Base-by-base conservation (phyloP, 2,888 invertebrate species). In the Amiota communis region DNA sequence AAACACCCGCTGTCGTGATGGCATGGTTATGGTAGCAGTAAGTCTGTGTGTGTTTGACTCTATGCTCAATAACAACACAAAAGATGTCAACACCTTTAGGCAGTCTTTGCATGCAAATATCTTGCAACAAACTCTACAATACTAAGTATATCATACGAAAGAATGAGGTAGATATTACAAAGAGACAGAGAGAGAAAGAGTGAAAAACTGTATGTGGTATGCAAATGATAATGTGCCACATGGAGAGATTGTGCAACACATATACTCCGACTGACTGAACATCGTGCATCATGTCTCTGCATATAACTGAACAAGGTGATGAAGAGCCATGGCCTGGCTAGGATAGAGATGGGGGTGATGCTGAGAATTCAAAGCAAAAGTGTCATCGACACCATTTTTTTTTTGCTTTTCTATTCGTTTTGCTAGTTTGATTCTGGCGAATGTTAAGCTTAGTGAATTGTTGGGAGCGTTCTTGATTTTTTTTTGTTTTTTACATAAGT, bases 301-400 rank as follows among this genome's bases (percentile, higher is more conserved):
- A 82, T 83, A 82, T 79, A 81, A 78, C 77, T 74, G 72, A 74
- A 71, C 79, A 78, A 59, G 36, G 15, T 59, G 59, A 59, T 46
- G 46, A 36, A 12, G 46, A 23, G 73, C 74, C 71, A 72, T 75
- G 36, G 6, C 36, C 6, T 36, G 36, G 36, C 36, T 36, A 36
- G 36, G 36, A 36, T 36, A 36, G 6, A 36, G 36, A 36, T 36
- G 77, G 73, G 74, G 53, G 61, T 56, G 69, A 12, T 64, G 73
- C 20, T 49, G 72, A 57, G 47, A 47, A 57, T 48, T 63, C 71
- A 73, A 76, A 75, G 75, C 71, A 70, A 79, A 79, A 85, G 82
- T 86, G 86, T 87, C 87, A 87, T 86, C 79, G 86, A 80, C 78
- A 87, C 86, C 83, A 80, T 85, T 83, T 83, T 82, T 79, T 70